A percentile compares a stretch with the other conserved stretches of the same genome.
phyloP scores from a whole-genome alignment of 2,797 vertebrate genomes.

The Clarias fuscus region DNA sequence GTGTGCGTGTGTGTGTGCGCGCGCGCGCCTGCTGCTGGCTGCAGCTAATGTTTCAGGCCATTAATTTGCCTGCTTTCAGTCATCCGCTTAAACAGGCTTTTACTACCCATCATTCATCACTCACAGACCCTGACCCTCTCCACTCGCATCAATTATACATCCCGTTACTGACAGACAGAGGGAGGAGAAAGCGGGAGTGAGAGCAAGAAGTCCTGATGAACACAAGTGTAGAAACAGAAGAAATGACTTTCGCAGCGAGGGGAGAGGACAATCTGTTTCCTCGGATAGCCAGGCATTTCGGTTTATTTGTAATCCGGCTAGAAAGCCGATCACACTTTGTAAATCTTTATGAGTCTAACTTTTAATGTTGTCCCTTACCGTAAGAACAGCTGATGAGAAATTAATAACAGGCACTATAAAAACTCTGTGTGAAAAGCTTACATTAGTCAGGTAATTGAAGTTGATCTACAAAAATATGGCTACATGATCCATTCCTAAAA shows the following conservation, averaged over 20 bases:
- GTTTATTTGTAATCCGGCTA: not conserved
- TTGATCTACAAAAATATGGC: not conserved
- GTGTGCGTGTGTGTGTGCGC: not conserved
- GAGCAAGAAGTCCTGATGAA: not conserved
- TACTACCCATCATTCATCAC: constrained; percentile 35
- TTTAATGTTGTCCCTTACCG: not conserved
- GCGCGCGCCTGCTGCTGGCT: not conserved
- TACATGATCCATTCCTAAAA: too few species aligned
- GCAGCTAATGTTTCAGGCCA: constrained; percentile 12
- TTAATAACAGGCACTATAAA: not conserved
- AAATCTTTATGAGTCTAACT: not conserved
- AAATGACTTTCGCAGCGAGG: not conserved
- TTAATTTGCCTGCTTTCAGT: constrained; percentile 37
- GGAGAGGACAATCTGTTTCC: not conserved
- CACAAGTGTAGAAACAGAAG: not conserved
- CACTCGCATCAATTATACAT: constrained; percentile 44
- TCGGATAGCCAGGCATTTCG: not conserved
- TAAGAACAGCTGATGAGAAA: not conserved
- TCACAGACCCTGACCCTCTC: constrained; percentile 5
- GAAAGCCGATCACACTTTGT: not conserved
- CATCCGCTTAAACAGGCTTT: constrained; percentile 34
- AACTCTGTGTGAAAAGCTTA: too few species aligned
- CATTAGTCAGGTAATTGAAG: too few species aligned
- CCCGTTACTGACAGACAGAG: constrained; percentile 7
- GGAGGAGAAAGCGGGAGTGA: not conserved